Conservation (phyloP, 2,797 vertebrate species). For the Antrozous pallidus region DNA sequence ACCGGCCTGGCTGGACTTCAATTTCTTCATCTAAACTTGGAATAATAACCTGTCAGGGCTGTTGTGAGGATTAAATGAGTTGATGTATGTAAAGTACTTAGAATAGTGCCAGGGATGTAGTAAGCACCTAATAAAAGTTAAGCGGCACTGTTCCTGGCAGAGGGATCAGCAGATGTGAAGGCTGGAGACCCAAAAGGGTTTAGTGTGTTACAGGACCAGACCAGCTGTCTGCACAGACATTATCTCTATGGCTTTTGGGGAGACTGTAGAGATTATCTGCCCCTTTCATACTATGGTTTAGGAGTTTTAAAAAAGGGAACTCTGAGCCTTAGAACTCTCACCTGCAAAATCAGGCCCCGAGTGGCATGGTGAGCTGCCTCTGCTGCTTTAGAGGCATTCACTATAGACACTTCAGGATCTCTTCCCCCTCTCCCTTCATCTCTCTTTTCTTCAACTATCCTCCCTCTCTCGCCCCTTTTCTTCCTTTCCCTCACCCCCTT, state of each 20-base stretch:
- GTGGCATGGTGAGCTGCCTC: not conserved
- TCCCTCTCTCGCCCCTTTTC: not conserved
- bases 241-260: not conserved
- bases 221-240: not conserved
- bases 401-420: not conserved
- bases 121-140: not conserved
- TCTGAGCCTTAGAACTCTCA: not conserved
- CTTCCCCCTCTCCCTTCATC: not conserved
- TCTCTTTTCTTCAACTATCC: not conserved
- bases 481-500: not conserved
- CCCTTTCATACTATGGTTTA: not conserved
- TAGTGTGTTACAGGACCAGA: not conserved
- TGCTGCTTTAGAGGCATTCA: not conserved
- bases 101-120: not conserved
- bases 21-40: not conserved
- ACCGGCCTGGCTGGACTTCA: not conserved
- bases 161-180: not conserved
- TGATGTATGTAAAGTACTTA: not conserved
- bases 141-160: not conserved
- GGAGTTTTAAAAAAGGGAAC: not conserved
- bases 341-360: not conserved
- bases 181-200: not conserved
- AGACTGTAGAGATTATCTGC: not conserved
- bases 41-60: not conserved
- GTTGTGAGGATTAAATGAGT: not conserved